Percentiles rank a stretch among this genome's conserved stretches.
phyloP scores from a whole-genome alignment of 2,113 vertebrate species.

The Elgaria multicarinata region DNA sequence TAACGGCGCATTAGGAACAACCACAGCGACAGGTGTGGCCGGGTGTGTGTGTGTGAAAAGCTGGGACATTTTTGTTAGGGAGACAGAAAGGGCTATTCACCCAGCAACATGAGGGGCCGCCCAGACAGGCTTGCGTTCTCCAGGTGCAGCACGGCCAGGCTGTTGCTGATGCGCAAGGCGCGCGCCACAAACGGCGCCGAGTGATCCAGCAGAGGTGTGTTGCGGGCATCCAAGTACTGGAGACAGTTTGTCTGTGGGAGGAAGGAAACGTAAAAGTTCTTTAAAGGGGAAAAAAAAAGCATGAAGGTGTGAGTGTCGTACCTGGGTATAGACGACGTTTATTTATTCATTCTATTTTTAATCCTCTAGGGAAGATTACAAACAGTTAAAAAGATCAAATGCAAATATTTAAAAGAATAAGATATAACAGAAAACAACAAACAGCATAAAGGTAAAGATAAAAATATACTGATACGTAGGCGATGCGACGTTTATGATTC shows the following conservation, averaged over 20 bases:
- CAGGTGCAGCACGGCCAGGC: conserved; percentile 89
- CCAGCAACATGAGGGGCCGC: conserved; percentile 91
- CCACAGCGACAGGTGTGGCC: fast-evolving
- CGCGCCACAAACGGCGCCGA: conserved; percentile 93
- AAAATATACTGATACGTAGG: too few relatives aligned
- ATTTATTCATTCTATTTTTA: too few relatives aligned
- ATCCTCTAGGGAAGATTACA: too few relatives aligned
- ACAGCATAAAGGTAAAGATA: too few relatives aligned
- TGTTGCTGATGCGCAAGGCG: conserved; percentile 92
- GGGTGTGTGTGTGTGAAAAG: too few relatives aligned
- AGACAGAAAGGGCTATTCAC: conserved; percentile 70
- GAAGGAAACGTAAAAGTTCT: fast-evolving
- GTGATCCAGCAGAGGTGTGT: conserved; percentile 90
- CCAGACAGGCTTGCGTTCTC: conserved; percentile 90
- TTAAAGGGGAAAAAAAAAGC: too few relatives aligned
- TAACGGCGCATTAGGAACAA: not conserved
- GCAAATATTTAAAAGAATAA: too few relatives aligned
- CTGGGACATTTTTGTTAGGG: not conserved
- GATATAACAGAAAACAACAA: too few relatives aligned
- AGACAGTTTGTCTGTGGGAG: conserved; percentile 87
- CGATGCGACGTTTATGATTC: too few relatives aligned
- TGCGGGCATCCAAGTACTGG: conserved; percentile 91
- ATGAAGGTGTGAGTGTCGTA: not conserved
- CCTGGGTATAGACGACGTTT: too few relatives aligned
- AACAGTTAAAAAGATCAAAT: too few relatives aligned